Conservation (phyloP, 2,113 vertebrate genomes). For the Engraulis encrasicolus region DNA sequence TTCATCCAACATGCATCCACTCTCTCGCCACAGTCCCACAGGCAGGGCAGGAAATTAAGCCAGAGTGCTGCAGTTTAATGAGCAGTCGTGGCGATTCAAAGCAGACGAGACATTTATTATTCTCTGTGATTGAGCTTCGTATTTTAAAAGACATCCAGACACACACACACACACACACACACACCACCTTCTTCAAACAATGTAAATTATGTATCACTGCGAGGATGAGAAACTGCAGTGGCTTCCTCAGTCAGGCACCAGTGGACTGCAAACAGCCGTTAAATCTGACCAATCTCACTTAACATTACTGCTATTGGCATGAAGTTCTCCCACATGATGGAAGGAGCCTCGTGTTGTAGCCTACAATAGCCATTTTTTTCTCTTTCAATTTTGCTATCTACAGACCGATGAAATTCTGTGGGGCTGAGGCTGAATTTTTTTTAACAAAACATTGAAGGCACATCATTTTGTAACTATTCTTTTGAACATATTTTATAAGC, state of each 20-base stretch:
- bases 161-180: too few relatives aligned
- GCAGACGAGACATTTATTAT: conserved; percentile 61
- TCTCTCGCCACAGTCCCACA: neutral
- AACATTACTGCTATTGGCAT: neutral
- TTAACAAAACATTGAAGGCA: neutral
- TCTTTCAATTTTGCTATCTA: neutral
- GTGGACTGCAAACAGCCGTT: conserved; percentile 50
- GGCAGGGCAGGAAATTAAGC: conserved; percentile 39
- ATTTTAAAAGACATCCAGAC: conserved; percentile 76
- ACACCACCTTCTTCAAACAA: conserved; percentile 53
- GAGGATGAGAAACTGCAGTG: conserved; percentile 61
- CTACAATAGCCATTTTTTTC: neutral
- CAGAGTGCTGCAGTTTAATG: conserved; percentile 65
- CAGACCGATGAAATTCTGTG: too few relatives aligned
- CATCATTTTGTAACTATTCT: too few relatives aligned
- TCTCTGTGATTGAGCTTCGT: conserved; percentile 70
- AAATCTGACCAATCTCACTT: neutral
- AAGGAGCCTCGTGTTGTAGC: neutral
- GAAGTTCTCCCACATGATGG: neutral
- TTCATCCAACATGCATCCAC: neutral
- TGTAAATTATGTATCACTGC: conserved; percentile 61
- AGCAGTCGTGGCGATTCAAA: conserved; percentile 60
- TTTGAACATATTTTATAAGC: too few relatives aligned
- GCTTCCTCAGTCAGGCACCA: conserved; percentile 54
- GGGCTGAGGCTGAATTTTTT: neutral